Percentiles rank a stretch among this genome's conserved stretches.
Conservation (phyloP, 1,140 invertebrate genomes). For the Phenacoccus solenopsis region DNA sequence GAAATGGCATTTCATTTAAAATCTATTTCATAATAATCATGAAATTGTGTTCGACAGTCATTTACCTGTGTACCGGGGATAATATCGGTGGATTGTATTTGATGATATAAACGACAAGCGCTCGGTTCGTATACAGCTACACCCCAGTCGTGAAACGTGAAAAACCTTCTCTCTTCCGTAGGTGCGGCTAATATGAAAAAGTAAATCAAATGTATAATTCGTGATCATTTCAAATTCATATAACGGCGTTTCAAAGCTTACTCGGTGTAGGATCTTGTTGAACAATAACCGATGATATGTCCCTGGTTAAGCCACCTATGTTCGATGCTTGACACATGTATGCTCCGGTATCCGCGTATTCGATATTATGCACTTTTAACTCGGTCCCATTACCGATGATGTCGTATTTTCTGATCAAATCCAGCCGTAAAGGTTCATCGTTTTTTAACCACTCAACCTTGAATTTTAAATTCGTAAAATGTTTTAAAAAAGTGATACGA, state of each 20-base stretch:
- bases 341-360: conserved; percentile 58
- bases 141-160: conserved; percentile 64
- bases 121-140: conserved; percentile 61
- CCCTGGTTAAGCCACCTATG: conserved; percentile 51
- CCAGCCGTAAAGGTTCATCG: conserved; percentile 47
- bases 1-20: neutral
- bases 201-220: neutral
- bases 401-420: conserved; percentile 43
- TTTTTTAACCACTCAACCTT: conserved; percentile 59
- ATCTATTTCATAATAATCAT: neutral
- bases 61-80: conserved; percentile 56
- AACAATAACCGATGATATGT: conserved; percentile 56
- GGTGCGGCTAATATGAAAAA: conserved; percentile 38
- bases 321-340: conserved; percentile 66
- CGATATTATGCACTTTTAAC: conserved; percentile 49
- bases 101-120: conserved; percentile 56
- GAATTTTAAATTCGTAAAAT: too few species aligned
- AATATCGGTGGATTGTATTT: conserved; percentile 58
- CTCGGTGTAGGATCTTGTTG: conserved; percentile 54
- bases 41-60: neutral
- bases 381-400: conserved; percentile 57
- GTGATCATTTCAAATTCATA: neutral
- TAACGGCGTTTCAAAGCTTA: conserved; percentile 32
- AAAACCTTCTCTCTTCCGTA: conserved; percentile 52
- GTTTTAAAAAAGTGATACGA: neutral